A percentile compares a stretch with the other conserved stretches of the same genome.
Evolutionary conservation across 2,797 vertebrate species (phyloP).

Genomic region (Hozukius guyotensis): DNA sequence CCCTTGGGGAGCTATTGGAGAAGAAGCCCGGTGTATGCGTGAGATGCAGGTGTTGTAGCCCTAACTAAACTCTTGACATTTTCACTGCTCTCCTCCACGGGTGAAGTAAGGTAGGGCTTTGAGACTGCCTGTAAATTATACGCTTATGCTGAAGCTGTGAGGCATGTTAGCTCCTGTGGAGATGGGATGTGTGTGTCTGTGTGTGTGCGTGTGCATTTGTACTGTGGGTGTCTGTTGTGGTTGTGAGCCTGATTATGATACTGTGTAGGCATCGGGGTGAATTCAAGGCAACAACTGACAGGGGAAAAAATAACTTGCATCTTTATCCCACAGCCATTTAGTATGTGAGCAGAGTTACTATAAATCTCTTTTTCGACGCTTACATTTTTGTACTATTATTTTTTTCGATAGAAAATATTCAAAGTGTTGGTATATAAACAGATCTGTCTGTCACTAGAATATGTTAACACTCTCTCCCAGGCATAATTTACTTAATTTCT

Average conservation of each 20-base stretch:
- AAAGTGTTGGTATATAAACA: neutral
- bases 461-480: neutral
- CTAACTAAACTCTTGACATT: slow-evolving; percentile 75
- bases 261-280: slow-evolving; percentile 15
- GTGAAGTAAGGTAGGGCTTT: slow-evolving; percentile 45
- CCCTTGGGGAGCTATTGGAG: slow-evolving; percentile 57
- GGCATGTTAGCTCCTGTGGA: slow-evolving; percentile 52
- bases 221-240: slow-evolving; percentile 18
- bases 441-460: neutral
- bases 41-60: slow-evolving; percentile 68
- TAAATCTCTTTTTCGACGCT: neutral
- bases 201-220: neutral
- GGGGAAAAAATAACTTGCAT: slow-evolving; percentile 5
- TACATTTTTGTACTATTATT: neutral
- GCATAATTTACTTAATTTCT: neutral
- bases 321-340: slow-evolving; percentile 3
- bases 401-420: neutral
- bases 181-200: neutral
- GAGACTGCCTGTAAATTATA: slow-evolving; percentile 63
- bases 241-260: slow-evolving; percentile 31
- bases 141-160: slow-evolving; percentile 53
- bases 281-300: slow-evolving; percentile 37
- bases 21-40: slow-evolving; percentile 40
- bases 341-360: neutral
- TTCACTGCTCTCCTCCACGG: slow-evolving; percentile 57